Evolutionary conservation across 2,888 invertebrate species (phyloP).

Genomic region (Lasioglossum zephyrum): DNA sequence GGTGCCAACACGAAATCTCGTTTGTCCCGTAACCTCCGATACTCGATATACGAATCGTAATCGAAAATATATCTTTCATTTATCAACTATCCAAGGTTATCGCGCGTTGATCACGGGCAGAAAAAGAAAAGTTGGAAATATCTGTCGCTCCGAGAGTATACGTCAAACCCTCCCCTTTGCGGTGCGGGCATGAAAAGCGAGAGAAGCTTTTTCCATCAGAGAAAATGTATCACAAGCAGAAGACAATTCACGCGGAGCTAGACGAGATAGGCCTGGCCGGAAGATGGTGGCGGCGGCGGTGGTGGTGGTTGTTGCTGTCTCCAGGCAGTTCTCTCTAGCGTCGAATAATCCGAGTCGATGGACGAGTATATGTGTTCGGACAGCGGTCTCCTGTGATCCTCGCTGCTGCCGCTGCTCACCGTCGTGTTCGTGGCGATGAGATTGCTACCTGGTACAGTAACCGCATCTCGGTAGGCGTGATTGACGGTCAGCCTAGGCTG

Average conservation of each 20-base stretch:
- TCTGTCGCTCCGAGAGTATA: not conserved
- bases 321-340: conserved; percentile 89
- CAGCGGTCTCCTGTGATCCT: conserved; percentile 87
- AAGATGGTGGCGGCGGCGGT: conserved; percentile 84
- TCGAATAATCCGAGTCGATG: conserved; percentile 95
- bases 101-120: not conserved
- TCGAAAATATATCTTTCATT: conserved; percentile 58
- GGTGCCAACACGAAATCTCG: conserved; percentile 5
- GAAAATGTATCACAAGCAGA: conserved; percentile 47
- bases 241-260: conserved; percentile 71
- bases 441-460: conserved; percentile 73
- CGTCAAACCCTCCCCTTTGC: conserved; percentile 31
- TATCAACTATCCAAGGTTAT: conserved; percentile 41
- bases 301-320: conserved; percentile 85
- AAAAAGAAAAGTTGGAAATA: conserved; percentile 4
- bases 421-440: conserved; percentile 71
- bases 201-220: conserved; percentile 26
- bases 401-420: conserved; percentile 73
- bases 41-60: conserved; percentile 38
- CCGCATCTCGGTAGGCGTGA: conserved; percentile 81
- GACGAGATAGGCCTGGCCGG: conserved; percentile 84
- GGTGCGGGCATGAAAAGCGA: conserved; percentile 43
- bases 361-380: conserved; percentile 96
- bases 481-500: conserved; percentile 86
- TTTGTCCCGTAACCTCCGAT: conserved; percentile 27